These are phyloP conservation scores for Desmophyllum pertusum DNA, from an alignment of 92 coral and sea anemone species.

Conservation along the genomic window DNA sequence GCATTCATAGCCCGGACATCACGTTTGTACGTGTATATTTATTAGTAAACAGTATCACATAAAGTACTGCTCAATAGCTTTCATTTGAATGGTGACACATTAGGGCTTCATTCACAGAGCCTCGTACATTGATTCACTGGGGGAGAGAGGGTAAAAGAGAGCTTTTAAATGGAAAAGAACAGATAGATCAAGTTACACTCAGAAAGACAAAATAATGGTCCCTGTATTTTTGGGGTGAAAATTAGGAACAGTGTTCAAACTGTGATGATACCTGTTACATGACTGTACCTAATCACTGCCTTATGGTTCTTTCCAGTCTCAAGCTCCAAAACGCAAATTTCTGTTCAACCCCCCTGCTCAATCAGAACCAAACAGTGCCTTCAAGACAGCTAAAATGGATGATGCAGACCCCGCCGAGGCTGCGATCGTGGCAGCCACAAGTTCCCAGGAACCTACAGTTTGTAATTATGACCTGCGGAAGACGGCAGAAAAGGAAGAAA, in stretches of 20 bases:
- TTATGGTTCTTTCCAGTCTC: not conserved
- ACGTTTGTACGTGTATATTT: too few species aligned
- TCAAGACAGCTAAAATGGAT: slow-evolving; percentile 45
- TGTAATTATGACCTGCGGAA: not conserved
- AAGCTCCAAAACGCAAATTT: slow-evolving; percentile 44
- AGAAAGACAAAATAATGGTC: too few species aligned
- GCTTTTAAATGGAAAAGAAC: too few species aligned
- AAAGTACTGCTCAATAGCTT: too few species aligned
- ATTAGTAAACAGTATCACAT: too few species aligned
- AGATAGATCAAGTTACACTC: too few species aligned
- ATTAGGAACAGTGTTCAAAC: not conserved
- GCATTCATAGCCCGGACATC: too few species aligned
- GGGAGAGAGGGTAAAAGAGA: too few species aligned
- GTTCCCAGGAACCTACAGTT: not conserved
- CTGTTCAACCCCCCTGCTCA: slow-evolving; percentile 20
- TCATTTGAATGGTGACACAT: too few species aligned
- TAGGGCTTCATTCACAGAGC: too few species aligned
- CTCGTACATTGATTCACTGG: too few species aligned
- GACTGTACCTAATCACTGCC: not conserved
- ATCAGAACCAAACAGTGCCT: slow-evolving; percentile 12
- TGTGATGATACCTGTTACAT: not conserved
- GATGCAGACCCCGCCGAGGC: not conserved
- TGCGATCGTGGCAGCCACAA: not conserved
- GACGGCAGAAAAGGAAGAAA: not conserved
- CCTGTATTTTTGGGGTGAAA: not conserved